Evolutionary conservation across 1,140 invertebrate species (phyloP).

Genomic region (Euura lappo): DNA sequence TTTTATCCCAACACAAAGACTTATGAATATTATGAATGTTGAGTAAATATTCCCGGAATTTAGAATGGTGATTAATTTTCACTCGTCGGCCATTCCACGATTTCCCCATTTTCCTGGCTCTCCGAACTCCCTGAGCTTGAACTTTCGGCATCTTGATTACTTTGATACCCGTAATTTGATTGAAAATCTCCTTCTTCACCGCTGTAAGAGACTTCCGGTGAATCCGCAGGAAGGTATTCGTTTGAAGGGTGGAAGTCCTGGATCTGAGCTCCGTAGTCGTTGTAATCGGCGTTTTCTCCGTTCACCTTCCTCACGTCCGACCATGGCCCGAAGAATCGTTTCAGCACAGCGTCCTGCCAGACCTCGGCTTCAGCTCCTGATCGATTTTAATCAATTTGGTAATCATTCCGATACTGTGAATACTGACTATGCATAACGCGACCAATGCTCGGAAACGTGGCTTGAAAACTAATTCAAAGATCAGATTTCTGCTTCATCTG

Average conservation of each 20-base stretch:
- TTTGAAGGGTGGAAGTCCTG: background rate
- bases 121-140: background rate
- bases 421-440: too few relatives aligned
- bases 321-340: background rate
- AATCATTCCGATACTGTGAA: too few relatives aligned
- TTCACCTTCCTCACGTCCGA: background rate
- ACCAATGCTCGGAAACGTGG: too few relatives aligned
- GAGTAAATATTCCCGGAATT: too few relatives aligned
- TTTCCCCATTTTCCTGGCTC: too few relatives aligned
- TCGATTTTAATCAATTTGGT: too few relatives aligned
- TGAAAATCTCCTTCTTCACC: background rate
- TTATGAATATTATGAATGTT: too few relatives aligned
- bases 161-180: background rate
- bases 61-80: too few relatives aligned
- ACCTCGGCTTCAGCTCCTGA: constrained; percentile 7
- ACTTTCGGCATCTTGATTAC: background rate
- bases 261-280: background rate
- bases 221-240: background rate
- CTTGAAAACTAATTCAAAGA: too few relatives aligned
- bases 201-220: background rate
- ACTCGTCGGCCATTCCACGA: too few relatives aligned
- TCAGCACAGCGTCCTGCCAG: background rate
- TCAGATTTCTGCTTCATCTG: too few relatives aligned
- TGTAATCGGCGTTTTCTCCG: constrained; percentile 5
- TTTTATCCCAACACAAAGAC: too few relatives aligned